Conservation (phyloP, 2,113 vertebrate genomes). For the Chaetura pelagica region DNA sequence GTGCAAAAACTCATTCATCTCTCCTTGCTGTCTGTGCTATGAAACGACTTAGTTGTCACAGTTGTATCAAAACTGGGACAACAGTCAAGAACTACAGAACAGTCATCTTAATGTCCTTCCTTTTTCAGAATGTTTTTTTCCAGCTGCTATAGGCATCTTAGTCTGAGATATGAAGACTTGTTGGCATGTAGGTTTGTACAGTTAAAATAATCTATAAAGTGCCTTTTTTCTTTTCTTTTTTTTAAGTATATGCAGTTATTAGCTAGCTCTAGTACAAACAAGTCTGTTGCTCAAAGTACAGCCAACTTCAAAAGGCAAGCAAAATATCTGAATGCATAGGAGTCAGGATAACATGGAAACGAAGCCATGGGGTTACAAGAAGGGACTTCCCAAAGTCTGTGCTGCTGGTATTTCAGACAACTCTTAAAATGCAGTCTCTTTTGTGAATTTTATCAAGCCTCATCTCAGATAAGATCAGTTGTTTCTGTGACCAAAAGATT, state of each 20-base stretch:
- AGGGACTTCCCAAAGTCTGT: neutral
- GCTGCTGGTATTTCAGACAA: neutral
- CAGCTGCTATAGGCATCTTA: neutral
- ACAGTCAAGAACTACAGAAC: neutral
- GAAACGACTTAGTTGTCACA: neutral
- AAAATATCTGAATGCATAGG: neutral
- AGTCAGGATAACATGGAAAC: neutral
- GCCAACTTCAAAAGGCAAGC: neutral
- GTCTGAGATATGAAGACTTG: neutral
- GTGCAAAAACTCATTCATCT: neutral
- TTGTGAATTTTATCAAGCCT: neutral
- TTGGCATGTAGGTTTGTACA: neutral
- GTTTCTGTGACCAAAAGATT: neutral
- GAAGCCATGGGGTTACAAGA: neutral
- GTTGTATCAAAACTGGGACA: neutral
- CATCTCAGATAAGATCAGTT: neutral
- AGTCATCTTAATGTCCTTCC: neutral
- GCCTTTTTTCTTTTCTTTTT: neutral
- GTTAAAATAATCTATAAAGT: neutral
- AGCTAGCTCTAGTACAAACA: neutral
- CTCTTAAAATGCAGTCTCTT: neutral
- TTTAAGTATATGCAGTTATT: neutral
- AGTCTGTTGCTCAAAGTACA: neutral
- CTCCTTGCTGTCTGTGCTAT: neutral
- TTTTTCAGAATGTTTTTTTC: neutral